phyloP scores from a whole-genome alignment of 2,113 vertebrate species.

The Anhinga rufa region DNA sequence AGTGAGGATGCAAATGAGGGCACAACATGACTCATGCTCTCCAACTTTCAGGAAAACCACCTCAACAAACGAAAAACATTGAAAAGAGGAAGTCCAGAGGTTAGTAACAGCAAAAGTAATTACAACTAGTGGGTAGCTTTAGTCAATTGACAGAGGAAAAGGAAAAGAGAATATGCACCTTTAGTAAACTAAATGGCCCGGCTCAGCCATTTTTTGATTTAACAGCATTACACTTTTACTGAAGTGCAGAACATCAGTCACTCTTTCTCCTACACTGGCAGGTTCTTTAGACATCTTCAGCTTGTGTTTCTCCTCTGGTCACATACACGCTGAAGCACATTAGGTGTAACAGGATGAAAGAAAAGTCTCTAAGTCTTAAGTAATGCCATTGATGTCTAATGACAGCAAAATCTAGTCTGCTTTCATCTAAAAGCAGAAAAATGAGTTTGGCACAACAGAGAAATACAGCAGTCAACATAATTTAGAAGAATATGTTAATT shows the following conservation, averaged over 20 bases:
- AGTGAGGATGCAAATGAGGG: neutral
- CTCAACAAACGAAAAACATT: neutral
- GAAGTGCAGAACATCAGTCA: neutral
- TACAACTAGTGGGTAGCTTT: neutral
- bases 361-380: neutral
- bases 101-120: neutral
- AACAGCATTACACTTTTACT: neutral
- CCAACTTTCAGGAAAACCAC: neutral
- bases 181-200: neutral
- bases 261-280: neutral
- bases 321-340: neutral
- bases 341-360: neutral
- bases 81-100: neutral
- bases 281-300: neutral
- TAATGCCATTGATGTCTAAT: neutral
- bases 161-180: neutral
- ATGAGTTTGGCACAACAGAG: neutral
- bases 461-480: neutral
- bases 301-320: neutral
- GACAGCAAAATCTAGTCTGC: neutral
- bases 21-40: neutral
- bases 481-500: neutral
- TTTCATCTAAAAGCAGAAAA: neutral
- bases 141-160: neutral
- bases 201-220: neutral